Evolutionary conservation across 2,113 vertebrate genomes (phyloP).

Genomic region (Rhipidura dahli): DNA sequence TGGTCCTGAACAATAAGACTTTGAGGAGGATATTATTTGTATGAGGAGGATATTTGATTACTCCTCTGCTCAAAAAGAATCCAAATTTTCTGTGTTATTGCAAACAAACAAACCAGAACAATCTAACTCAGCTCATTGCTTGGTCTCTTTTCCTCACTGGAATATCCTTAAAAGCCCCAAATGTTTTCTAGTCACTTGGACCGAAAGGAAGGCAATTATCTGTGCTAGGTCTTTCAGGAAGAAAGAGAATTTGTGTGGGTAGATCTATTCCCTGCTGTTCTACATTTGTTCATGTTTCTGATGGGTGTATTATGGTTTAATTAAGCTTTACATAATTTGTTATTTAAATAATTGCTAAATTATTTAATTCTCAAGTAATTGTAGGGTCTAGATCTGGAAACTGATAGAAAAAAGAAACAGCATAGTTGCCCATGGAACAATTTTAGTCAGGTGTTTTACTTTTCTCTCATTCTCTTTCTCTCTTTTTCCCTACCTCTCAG

Average conservation of each 20-base stretch:
- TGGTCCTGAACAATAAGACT: not conserved
- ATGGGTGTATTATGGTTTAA: not conserved
- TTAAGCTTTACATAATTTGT: constrained; percentile 6
- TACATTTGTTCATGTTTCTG: not conserved
- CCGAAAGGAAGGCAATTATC: not conserved
- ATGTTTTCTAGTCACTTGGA: not conserved
- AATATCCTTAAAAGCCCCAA: not conserved
- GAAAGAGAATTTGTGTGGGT: not conserved
- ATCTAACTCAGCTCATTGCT: not conserved
- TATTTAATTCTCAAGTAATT: not conserved
- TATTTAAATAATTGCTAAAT: constrained; percentile 29
- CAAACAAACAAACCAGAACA: not conserved
- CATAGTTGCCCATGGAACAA: not conserved
- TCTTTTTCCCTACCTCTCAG: not conserved
- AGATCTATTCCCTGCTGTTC: constrained; percentile 5
- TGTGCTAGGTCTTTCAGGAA: not conserved
- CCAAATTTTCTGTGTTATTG: not conserved
- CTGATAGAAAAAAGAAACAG: not conserved
- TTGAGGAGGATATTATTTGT: not conserved
- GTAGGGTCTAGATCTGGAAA: not conserved
- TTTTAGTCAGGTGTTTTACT: not conserved
- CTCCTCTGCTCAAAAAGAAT: not conserved
- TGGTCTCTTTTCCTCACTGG: not conserved
- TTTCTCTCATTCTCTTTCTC: not conserved
- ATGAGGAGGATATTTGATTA: not conserved